Base-by-base conservation (phyloP, 2,113 vertebrate species). In the Mus musculus region DNA sequence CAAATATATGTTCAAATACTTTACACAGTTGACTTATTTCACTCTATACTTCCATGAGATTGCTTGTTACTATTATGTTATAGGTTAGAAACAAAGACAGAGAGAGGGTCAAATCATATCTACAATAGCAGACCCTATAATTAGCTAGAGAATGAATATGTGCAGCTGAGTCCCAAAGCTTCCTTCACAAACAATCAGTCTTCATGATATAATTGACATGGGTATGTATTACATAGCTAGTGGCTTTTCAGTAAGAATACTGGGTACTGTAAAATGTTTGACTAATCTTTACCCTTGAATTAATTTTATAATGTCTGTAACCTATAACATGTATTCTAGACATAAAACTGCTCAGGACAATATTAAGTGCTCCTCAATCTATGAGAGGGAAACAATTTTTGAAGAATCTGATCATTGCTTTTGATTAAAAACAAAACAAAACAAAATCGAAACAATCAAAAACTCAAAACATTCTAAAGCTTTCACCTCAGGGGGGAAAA, bases 401-500 rank as follows among this genome's bases (percentile, higher is more conserved):
- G 93, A 75, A 89, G 11, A 78, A 88, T 77, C 7, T 82, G 13
- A 42, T 88, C 49, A 88, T 93, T 84, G 30, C 5, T 91, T 96
- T 22, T 93, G 24, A 73, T 54, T 6, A 80, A 33, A 39, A 71
- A 2, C 7, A n/a, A 72, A n/a, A 0, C 69, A 72, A n/a, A 39
- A 20, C 36, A 42, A 42, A 42, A 42, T 42, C 42, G 3, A 42
- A 42, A 42, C 42, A 42, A 42, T 2, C 42, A 42, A 42, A 42
- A 42, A 42, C 3, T 42, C 2, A 36, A 56, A 89, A 89, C 28
- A 33, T 12, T 3, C 0, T 77, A 49, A n/a, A 30, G 30, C 1
- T 65, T 84, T 56, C 91, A 19, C 11, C 28, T 22, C 77, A 7
- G 9, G 26, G 26, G 46, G 75, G 4, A 49, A 49, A 49, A 49